Percentiles rank a stretch among this genome's conserved stretches.
phyloP scores from a whole-genome alignment of 2,797 vertebrate genomes.

The Menidia menidia region DNA sequence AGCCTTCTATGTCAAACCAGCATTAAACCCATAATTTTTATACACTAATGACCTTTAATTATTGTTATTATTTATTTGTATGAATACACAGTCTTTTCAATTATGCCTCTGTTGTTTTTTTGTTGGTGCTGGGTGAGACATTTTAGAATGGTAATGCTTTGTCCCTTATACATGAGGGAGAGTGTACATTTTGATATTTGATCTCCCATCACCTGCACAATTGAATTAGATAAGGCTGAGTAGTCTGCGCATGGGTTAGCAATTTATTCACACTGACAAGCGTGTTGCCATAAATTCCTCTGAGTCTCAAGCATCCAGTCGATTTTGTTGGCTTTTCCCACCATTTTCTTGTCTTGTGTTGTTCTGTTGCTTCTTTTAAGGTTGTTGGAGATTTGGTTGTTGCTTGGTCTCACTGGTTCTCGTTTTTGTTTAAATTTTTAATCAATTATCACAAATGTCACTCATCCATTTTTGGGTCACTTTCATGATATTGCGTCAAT shows the following conservation, averaged over 20 bases:
- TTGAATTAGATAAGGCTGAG: slow-evolving; percentile 40
- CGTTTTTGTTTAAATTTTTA: slow-evolving; percentile 66
- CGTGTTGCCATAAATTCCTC: slow-evolving; percentile 37
- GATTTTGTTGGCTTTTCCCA: slow-evolving; percentile 34
- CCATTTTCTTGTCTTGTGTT: slow-evolving; percentile 18
- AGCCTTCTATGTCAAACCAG: slow-evolving; percentile 63
- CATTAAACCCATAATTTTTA: slow-evolving; percentile 77
- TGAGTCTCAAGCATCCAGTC: slow-evolving; percentile 44
- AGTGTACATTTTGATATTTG: slow-evolving; percentile 38
- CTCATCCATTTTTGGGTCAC: slow-evolving; percentile 72
- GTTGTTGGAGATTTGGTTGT: slow-evolving; percentile 45
- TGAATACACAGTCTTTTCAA: slow-evolving; percentile 57
- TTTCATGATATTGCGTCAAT: slow-evolving; percentile 78
- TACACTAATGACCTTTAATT: slow-evolving; percentile 77
- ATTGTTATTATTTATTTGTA: slow-evolving; percentile 72
- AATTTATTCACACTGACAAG: slow-evolving; percentile 33
- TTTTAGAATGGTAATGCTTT: slow-evolving; percentile 2
- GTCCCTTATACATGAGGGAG: slow-evolving; percentile 19
- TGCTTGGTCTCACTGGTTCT: slow-evolving; percentile 57
- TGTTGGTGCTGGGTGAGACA: slow-evolving; percentile 19
- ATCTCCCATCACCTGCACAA: slow-evolving; percentile 33
- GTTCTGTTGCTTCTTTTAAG: slow-evolving; percentile 16
- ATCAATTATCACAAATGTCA: slow-evolving; percentile 71
- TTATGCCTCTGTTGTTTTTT: slow-evolving; percentile 27
- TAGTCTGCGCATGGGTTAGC: slow-evolving; percentile 14